phyloP scores from a whole-genome alignment of 2,888 invertebrate genomes.

The Athripsodes cinereus region DNA sequence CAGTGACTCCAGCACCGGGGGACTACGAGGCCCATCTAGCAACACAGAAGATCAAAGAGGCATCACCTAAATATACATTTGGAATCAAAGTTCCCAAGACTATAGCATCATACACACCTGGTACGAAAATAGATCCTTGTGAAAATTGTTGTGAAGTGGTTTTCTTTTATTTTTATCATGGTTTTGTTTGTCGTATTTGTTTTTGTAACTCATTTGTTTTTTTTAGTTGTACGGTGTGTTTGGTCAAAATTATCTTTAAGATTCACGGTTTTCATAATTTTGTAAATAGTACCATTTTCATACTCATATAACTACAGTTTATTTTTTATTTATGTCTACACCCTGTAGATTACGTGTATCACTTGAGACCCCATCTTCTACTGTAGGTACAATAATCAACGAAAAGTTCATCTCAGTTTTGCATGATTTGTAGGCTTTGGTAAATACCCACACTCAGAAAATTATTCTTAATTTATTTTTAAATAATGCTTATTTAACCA shows the following conservation, averaged over 20 bases:
- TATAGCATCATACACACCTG: constrained; percentile 50
- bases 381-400: too few species aligned
- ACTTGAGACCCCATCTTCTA: too few species aligned
- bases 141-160: background rate
- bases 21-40: constrained; percentile 79
- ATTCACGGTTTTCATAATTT: background rate
- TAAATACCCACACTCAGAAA: too few species aligned
- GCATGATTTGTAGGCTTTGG: too few species aligned
- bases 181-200: background rate
- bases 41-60: constrained; percentile 46
- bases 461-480: too few species aligned
- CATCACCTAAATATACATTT: constrained; percentile 58
- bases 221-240: background rate
- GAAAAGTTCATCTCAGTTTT: too few species aligned
- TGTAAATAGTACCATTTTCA: too few species aligned
- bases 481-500: too few species aligned
- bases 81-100: constrained; percentile 47
- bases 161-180: background rate
- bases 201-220: background rate
- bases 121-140: constrained; percentile 33
- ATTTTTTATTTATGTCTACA: too few species aligned
- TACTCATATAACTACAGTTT: too few species aligned
- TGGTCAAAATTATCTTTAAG: background rate
- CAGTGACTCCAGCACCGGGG: constrained; percentile 81
- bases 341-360: too few species aligned